Conservation (phyloP, 1,140 invertebrate genomes). For the Pseudachorutes palmiensis region DNA sequence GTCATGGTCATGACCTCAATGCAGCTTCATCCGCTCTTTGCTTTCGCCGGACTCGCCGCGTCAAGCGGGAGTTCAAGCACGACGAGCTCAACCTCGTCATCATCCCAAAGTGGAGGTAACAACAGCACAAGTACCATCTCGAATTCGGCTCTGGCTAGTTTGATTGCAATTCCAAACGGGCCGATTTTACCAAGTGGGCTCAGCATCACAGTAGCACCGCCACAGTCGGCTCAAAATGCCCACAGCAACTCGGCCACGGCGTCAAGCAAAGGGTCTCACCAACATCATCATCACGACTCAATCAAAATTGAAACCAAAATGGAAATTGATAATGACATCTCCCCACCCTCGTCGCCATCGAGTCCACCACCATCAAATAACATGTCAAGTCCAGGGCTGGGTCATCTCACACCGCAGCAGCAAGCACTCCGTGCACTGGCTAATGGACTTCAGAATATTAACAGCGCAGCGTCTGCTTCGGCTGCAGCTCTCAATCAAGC, state of each 20-base stretch:
- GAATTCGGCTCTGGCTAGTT: conserved; percentile 1
- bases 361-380: too few relatives aligned
- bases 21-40: conserved; percentile 35
- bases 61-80: not conserved
- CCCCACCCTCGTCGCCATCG: conserved; percentile 19
- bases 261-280: not conserved
- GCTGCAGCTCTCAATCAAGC: conserved; percentile 22
- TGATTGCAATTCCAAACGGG: conserved; percentile 10
- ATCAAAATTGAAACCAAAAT: not conserved
- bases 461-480: conserved; percentile 11
- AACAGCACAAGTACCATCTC: conserved; percentile 13
- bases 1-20: conserved; percentile 18
- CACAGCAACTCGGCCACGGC: not conserved
- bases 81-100: not conserved
- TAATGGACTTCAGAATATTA: conserved; percentile 24
- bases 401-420: conserved; percentile 19
- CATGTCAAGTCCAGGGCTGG: not conserved
- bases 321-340: not conserved
- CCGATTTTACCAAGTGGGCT: conserved; percentile 19
- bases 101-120: not conserved
- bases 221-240: conserved; percentile 14
- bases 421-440: conserved; percentile 32
- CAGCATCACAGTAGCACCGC: conserved; percentile 29
- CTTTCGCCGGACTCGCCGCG: conserved; percentile 20
- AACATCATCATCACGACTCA: not conserved